phyloP scores from a whole-genome alignment of 1,140 invertebrate genomes.

The Caenorhabditis briggsae region DNA sequence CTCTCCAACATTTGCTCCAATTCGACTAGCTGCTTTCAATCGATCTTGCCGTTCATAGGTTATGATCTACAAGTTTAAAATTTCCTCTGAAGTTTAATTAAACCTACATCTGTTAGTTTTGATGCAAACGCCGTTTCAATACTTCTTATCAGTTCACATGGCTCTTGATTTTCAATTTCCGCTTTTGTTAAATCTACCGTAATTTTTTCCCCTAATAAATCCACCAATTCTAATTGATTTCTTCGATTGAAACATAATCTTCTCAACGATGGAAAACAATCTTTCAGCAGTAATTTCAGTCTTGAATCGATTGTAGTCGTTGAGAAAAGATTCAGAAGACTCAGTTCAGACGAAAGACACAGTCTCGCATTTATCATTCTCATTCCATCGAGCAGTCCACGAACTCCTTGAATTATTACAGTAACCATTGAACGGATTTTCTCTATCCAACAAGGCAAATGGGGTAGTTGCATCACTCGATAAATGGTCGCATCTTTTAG shows the following conservation, averaged over 20 bases:
- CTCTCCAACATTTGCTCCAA: constrained; percentile 30
- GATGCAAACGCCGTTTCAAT: constrained; percentile 40
- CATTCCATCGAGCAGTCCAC: constrained; percentile 39
- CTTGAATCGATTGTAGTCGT: constrained; percentile 42
- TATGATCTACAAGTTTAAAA: constrained; percentile 8
- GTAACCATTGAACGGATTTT: background rate
- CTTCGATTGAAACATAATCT: constrained; percentile 43
- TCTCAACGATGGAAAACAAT: constrained; percentile 54
- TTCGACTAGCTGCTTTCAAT: constrained; percentile 20
- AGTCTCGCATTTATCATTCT: constrained; percentile 43
- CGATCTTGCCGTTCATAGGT: constrained; percentile 30
- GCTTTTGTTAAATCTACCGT: constrained; percentile 23
- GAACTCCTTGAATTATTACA: constrained; percentile 56
- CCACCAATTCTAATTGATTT: constrained; percentile 50
- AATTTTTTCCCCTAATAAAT: constrained; percentile 1
- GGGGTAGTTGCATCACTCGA: constrained; percentile 45
- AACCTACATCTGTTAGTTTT: constrained; percentile 38
- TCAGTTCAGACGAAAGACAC: constrained; percentile 23
- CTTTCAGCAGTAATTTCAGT: constrained; percentile 30
- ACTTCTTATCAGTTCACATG: background rate
- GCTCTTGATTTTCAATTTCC: constrained; percentile 7
- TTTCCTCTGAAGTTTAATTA: background rate
- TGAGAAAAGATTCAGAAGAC: constrained; percentile 44
- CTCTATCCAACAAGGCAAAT: constrained; percentile 45
- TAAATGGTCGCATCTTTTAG: constrained; percentile 39